Percentiles rank a stretch among this genome's conserved stretches.
Conservation (phyloP, 2,797 vertebrate genomes). For the Alcedo atthis region DNA sequence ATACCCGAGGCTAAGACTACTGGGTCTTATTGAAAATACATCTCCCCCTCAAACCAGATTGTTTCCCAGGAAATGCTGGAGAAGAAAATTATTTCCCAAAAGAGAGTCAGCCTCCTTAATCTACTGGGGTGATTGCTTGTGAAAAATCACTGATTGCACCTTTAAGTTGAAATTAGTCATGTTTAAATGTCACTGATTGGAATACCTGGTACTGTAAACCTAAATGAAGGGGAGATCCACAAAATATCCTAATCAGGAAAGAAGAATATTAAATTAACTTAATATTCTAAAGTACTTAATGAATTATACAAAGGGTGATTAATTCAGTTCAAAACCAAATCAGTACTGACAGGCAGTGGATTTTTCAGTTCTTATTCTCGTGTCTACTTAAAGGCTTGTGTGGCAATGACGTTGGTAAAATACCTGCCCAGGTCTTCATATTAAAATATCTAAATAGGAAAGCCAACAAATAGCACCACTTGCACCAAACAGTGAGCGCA, state of each 20-base stretch:
- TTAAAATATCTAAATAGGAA: neutral
- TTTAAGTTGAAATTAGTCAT: neutral
- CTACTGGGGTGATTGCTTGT: neutral
- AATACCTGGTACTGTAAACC: conserved; percentile 4
- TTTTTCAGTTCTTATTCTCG: neutral
- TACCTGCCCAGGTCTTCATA: neutral
- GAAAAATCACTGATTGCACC: conserved; percentile 44
- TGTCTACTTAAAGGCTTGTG: neutral
- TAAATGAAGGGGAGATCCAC: conserved; percentile 35
- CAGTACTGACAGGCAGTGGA: neutral
- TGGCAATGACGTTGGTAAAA: neutral
- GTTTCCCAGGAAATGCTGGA: neutral
- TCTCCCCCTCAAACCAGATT: conserved; percentile 1
- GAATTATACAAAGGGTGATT: conserved; percentile 57
- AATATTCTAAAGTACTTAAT: conserved; percentile 49
- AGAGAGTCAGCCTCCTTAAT: neutral
- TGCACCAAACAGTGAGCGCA: neutral
- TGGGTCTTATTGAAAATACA: conserved; percentile 24
- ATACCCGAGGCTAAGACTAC: conserved; percentile 32
- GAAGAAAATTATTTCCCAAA: neutral
- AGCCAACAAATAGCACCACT: neutral
- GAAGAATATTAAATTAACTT: conserved; percentile 21
- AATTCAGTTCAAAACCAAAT: conserved; percentile 14
- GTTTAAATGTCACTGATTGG: conserved; percentile 49
- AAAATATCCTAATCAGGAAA: conserved; percentile 59